Percentiles rank a stretch among this genome's conserved stretches.
Evolutionary conservation across 2,888 invertebrate genomes (phyloP).

Genomic region (Macropis europaea): DNA sequence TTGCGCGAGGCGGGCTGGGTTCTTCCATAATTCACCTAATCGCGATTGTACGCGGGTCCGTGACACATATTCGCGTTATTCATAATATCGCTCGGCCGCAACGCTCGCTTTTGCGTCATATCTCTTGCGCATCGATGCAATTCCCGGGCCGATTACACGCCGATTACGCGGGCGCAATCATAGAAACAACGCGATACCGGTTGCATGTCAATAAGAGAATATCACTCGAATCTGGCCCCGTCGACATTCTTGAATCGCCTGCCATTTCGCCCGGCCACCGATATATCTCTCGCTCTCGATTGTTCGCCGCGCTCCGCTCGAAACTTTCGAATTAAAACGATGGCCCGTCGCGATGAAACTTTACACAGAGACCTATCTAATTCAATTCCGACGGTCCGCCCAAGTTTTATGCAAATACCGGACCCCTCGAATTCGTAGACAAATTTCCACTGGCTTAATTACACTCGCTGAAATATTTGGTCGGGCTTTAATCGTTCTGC

Average conservation of each 20-base stretch:
- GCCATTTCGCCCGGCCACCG: neutral
- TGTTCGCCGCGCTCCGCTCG: neutral
- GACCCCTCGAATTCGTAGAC: neutral
- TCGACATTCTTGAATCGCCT: neutral
- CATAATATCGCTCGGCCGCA: constrained; percentile 29
- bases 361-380: neutral
- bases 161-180: constrained; percentile 53
- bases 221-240: constrained; percentile 3
- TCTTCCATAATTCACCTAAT: constrained; percentile 39
- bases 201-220: constrained; percentile 10
- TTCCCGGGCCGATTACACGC: constrained; percentile 38
- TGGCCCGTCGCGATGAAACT: neutral
- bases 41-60: constrained; percentile 33
- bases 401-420: constrained; percentile 18
- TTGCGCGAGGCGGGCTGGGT: constrained; percentile 22
- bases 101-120: neutral
- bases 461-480: no score
- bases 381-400: constrained; percentile 21
- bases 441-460: neutral
- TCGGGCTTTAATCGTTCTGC: no score
- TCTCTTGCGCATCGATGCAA: constrained; percentile 41
- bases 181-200: constrained; percentile 19
- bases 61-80: constrained; percentile 53
- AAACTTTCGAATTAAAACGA: constrained; percentile 7
- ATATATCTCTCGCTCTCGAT: neutral